Evolutionary conservation across 1,140 invertebrate genomes (phyloP), one percentile per base, ranked within the genome.

Genomic region (Dolichoris vasculosae): DNA sequence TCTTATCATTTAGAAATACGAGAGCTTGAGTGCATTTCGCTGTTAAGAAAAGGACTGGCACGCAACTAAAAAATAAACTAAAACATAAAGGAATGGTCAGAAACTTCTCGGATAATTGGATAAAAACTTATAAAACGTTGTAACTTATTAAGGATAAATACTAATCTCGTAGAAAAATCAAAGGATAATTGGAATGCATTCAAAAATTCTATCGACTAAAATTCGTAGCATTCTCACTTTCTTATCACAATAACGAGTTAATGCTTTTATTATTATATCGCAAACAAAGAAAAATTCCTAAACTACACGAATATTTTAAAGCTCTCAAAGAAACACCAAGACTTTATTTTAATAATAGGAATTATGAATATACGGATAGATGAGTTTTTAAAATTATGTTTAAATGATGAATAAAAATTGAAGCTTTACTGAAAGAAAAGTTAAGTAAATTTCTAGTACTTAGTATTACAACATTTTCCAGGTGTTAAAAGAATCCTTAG

Each of bases 1-100:
- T 13, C 23, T n/a, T 73, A 73, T 73, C 69, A 73, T n/a, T 40
- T 43, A 23, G 2, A 73, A 8, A 40, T n/a, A 43, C 43, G 23
- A 43, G 9, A 26, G 69, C 69, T 43, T 73, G 38, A 73, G 35
- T 73, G 69, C 69, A 73, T 73, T 73, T 73, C 11, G 69, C 2
- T 73, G 69, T 73, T 43, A n/a, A 43, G 69, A 43, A 73, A n/a
- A 73, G 7, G 69, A 43, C n/a, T 43, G 38, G 7, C 69, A 43
- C 69, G 69, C 17, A 23, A 73, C 26, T 73, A 20, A 73, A 73
- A 73, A 73, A 23, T 43, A n/a, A 73, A 73, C 2, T 1, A 43
- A 43, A 43, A n/a, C 35, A 0, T 7, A 43, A n/a, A 43, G 38
- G 2, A 73, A 43, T 23, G 26, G 69, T 43, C 43, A 4, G 23